Evolutionary conservation across 2,797 vertebrate genomes (phyloP).

Genomic region (Tachyglossus aculeatus): DNA sequence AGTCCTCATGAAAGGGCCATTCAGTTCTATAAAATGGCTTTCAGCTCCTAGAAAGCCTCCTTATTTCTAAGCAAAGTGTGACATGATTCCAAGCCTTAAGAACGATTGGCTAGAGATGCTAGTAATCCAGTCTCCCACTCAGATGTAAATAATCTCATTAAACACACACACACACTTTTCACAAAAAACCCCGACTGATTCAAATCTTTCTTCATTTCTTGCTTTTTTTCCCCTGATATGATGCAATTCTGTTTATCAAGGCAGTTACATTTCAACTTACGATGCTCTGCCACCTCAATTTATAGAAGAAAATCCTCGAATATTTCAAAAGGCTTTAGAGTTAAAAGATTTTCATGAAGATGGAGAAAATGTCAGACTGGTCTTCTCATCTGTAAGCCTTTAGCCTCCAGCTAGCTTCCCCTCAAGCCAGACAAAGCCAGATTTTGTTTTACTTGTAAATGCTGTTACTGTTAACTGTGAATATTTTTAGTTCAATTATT

Average conservation of each 20-base stretch:
- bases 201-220: no score
- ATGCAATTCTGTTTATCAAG: neutral
- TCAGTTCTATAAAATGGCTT: no score
- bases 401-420: neutral
- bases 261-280: neutral
- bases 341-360: neutral
- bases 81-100: no score
- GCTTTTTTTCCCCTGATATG: no score
- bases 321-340: neutral
- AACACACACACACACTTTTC: no score
- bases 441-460: constrained; percentile 47
- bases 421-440: constrained; percentile 6
- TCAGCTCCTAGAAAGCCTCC: no score
- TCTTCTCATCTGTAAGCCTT: neutral
- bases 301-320: neutral
- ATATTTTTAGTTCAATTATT: constrained; percentile 40
- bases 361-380: neutral
- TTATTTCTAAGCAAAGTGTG: no score
- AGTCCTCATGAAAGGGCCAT: no score
- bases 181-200: no score
- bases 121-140: no score
- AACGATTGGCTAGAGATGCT: no score
- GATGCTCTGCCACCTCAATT: neutral
- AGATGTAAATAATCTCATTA: no score
- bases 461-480: constrained; percentile 37